phyloP scores from a whole-genome alignment of 2,113 vertebrate species.

The Zeus faber region DNA sequence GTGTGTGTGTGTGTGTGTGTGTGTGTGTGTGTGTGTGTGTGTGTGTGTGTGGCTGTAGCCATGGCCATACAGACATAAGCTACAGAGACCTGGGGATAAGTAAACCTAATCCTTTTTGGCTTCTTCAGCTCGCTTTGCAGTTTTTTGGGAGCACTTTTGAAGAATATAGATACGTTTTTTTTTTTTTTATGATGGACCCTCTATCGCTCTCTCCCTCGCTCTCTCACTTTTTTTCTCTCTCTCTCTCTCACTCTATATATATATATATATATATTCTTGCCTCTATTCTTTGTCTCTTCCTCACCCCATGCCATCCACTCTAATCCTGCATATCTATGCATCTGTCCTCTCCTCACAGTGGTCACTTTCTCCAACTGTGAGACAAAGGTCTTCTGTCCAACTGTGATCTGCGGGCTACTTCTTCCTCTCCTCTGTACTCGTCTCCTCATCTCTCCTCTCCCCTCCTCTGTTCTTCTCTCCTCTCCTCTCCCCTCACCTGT shows the following conservation, averaged over 20 bases:
- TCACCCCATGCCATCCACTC: background rate
- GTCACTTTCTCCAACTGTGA: constrained; percentile 44
- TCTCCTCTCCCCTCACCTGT: constrained; percentile 16
- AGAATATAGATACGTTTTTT: no score
- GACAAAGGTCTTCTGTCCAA: constrained; percentile 43
- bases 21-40: no score
- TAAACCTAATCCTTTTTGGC: constrained; percentile 14
- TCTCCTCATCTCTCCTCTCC: constrained; percentile 21
- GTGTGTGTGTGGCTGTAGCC: no score
- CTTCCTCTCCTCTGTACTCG: constrained; percentile 5
- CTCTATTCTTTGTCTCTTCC: background rate
- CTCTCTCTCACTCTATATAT: background rate
- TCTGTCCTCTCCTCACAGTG: constrained; percentile 40
- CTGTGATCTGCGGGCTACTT: constrained; percentile 43
- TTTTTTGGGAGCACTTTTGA: background rate
- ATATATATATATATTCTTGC: constrained; percentile 24
- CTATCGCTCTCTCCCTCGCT: background rate
- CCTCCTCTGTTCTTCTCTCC: background rate
- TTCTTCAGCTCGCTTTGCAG: constrained; percentile 2
- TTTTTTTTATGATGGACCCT: background rate
- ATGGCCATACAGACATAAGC: constrained; percentile 3
- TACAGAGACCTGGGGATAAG: background rate
- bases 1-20: no score
- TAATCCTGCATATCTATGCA: constrained; percentile 49
- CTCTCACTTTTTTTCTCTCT: background rate